These are phyloP conservation scores for Erythrolamprus reginae DNA, from an alignment of 2,113 vertebrate species.

Conservation along the genomic window DNA sequence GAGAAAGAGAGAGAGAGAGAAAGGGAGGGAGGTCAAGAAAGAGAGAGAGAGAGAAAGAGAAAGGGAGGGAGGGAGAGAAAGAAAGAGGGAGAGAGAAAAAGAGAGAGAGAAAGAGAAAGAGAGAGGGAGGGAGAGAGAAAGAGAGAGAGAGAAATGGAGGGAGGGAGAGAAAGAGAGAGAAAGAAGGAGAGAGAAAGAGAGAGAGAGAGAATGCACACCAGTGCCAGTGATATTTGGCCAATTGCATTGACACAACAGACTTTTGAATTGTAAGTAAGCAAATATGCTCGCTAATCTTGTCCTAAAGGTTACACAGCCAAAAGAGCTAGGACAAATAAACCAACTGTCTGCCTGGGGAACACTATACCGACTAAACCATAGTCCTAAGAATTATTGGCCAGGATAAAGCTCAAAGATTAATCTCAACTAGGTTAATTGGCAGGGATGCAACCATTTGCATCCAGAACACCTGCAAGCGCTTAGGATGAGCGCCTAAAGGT, in stretches of 20 bases:
- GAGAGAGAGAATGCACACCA: neutral
- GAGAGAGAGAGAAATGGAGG: neutral
- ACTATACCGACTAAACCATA: constrained; percentile 8
- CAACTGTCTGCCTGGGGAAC: neutral
- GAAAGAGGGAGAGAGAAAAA: neutral
- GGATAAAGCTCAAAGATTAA: constrained; percentile 42
- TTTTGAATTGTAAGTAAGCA: neutral
- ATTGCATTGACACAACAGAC: neutral
- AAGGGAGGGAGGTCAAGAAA: too few relatives aligned
- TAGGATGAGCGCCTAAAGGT: constrained; percentile 30
- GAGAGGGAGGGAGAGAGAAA: neutral
- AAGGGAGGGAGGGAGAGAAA: too few relatives aligned
- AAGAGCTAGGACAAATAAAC: neutral
- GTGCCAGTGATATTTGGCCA: neutral
- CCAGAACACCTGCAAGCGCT: constrained; percentile 2
- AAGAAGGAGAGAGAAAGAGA: too few relatives aligned
- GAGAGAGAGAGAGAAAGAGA: neutral
- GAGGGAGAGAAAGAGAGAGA: too few relatives aligned
- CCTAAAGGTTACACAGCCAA: neutral
- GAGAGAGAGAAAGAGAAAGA: neutral
- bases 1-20: neutral
- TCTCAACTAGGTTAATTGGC: constrained; percentile 28
- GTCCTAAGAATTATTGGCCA: neutral
- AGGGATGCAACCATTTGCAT: constrained; percentile 18
- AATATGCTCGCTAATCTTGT: neutral